phyloP scores from a whole-genome alignment of 1,140 invertebrate species.

The Antheraea mylitta region DNA sequence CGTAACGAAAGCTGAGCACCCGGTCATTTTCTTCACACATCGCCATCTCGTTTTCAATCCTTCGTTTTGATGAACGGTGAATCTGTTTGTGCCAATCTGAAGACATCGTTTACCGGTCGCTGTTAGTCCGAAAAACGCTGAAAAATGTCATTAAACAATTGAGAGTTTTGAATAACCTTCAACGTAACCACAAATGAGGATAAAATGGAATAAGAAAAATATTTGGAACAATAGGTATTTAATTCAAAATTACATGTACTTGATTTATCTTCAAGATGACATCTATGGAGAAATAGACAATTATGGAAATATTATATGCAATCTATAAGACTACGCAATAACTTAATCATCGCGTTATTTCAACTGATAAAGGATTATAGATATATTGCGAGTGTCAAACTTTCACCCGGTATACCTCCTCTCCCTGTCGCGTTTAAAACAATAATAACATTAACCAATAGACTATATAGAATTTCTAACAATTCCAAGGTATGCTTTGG shows the following conservation, averaged over 20 bases:
- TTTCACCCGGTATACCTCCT: too few relatives aligned
- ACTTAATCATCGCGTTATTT: too few relatives aligned
- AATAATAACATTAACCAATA: too few relatives aligned
- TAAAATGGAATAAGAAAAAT: background rate
- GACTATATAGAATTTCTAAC: too few relatives aligned
- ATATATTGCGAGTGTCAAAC: too few relatives aligned
- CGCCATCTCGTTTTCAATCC: conserved; percentile 57
- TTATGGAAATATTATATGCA: too few relatives aligned
- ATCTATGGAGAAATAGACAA: too few relatives aligned
- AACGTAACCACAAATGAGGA: background rate
- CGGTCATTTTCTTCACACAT: conserved; percentile 53
- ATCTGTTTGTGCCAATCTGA: conserved; percentile 41
- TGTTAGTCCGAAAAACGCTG: conserved; percentile 59
- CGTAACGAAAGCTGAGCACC: conserved; percentile 53
- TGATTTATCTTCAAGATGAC: too few relatives aligned
- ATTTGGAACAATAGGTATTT: background rate
- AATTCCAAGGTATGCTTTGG: too few relatives aligned
- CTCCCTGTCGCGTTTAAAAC: too few relatives aligned
- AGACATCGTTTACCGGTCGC: conserved; percentile 51
- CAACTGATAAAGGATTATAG: too few relatives aligned
- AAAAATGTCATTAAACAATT: background rate
- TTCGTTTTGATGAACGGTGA: conserved; percentile 60
- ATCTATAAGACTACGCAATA: too few relatives aligned
- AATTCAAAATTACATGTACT: background rate
- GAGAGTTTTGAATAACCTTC: background rate